Base-by-base conservation (phyloP, 2,797 vertebrate genomes). In the Danio aesculapii region DNA sequence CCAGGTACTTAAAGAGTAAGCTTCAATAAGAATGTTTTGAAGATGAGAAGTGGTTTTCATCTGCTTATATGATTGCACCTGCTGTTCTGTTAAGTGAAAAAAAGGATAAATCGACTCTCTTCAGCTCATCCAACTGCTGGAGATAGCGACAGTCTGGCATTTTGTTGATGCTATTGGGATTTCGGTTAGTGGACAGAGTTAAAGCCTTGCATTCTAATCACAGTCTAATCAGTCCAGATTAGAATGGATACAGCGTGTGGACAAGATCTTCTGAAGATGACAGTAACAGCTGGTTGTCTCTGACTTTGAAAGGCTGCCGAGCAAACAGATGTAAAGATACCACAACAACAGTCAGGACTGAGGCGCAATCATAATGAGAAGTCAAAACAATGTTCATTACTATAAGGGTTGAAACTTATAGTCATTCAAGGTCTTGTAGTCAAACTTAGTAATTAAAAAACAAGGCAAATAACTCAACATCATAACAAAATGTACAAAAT, bases 171-270 rank as follows among this genome's bases (percentile, higher is more conserved):
- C 53, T 17, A 41, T 46, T 43, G 61, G 69, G 50, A 21, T 57
- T 57, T 55, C n/a, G 39, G 43, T 72, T 66, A 63, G 46, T 55
- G 16, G 66, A 70, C 57, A 41, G 52, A 53, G 57, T 10, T 39
- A 46, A 63, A 53, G 46, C 30, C 64, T 30, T 77, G 74, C 57
- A 82, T 82, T 77, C 41, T 77, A 82, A 82, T 77, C 57, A 71
- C 2, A 12, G 0, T 44, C 21, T 77, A 19, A 17, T 77, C 59
- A 57, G 19, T 55, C 16, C 59, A n/a, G 12, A 63, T 77, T 58
- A 66, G 59, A 64, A 77, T 57, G 57, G 67, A 67, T 77, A n/a
- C 67, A 55, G 49, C 8, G 6, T 39, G 66, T 46, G 74, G 44
- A 55, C 67, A 64, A 47, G 30, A 21, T 55, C 43, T 57, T 64